Conservation (phyloP, 2,113 vertebrate genomes). For the Anhinga rufa region DNA sequence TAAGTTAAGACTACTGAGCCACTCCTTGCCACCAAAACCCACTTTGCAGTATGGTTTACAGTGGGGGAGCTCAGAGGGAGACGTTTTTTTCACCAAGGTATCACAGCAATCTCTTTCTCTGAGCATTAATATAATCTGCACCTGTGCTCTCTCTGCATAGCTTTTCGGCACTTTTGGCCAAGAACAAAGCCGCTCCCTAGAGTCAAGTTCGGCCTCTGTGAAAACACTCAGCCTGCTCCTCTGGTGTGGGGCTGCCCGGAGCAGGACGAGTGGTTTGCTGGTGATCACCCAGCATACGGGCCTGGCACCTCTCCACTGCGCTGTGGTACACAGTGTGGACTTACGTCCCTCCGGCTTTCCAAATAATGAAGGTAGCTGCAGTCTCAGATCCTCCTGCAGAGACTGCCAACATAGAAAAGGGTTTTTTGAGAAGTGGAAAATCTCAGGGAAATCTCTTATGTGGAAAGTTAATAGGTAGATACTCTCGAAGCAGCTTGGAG, state of each 20-base stretch:
- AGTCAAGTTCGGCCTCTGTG: neutral
- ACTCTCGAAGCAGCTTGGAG: neutral
- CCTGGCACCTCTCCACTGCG: neutral
- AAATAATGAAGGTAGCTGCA: neutral
- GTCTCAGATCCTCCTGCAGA: neutral
- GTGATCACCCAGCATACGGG: fast-evolving
- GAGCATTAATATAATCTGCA: neutral
- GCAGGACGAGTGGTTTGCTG: neutral
- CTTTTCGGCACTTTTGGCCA: neutral
- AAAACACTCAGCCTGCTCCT: neutral
- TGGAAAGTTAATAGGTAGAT: neutral
- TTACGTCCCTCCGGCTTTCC: neutral
- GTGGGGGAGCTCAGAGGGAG: neutral
- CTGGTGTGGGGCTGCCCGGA: fast-evolving
- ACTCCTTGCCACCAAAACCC: neutral
- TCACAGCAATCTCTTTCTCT: neutral
- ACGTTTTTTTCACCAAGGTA: neutral
- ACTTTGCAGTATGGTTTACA: neutral
- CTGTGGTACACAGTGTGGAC: fast-evolving
- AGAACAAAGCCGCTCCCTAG: neutral
- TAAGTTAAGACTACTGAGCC: neutral
- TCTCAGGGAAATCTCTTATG: neutral
- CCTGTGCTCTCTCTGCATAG: neutral
- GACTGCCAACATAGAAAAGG: neutral
- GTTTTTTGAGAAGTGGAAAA: neutral